These are phyloP conservation scores for Serranus cabrilla DNA, from an alignment of 2,797 vertebrate species.

Conservation along the genomic window DNA sequence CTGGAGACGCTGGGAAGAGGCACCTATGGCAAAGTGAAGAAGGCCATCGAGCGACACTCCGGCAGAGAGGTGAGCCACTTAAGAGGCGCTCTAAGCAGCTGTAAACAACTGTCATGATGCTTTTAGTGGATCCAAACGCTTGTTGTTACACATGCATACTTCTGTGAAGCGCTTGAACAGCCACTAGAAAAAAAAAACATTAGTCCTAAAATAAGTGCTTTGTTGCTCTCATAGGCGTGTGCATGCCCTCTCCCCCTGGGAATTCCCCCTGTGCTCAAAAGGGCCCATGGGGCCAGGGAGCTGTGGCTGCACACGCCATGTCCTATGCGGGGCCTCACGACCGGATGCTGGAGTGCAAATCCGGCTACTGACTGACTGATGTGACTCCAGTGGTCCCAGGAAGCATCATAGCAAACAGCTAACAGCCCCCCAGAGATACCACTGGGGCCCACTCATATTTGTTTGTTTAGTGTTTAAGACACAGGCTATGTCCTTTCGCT, in stretches of 20 bases:
- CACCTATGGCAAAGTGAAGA: slow-evolving; percentile 98
- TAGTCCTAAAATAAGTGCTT: slow-evolving; percentile 46
- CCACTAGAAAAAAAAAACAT: slow-evolving; percentile 26
- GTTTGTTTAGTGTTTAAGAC: not conserved
- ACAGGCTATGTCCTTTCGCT: not conserved
- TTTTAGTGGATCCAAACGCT: slow-evolving; percentile 6
- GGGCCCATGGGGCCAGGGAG: slow-evolving; percentile 60
- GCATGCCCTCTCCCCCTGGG: slow-evolving; percentile 61
- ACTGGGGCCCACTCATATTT: not conserved
- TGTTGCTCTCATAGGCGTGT: slow-evolving; percentile 61
- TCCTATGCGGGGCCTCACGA: slow-evolving; percentile 64
- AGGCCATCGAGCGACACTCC: slow-evolving; percentile 95
- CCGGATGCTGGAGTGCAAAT: slow-evolving; percentile 77
- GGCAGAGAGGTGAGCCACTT: slow-evolving; percentile 94
- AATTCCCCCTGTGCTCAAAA: slow-evolving; percentile 57
- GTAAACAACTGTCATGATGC: slow-evolving; percentile 33
- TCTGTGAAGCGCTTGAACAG: not conserved
- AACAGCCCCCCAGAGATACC: slow-evolving; percentile 39
- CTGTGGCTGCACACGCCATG: slow-evolving; percentile 71
- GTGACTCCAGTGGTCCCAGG: slow-evolving; percentile 54
- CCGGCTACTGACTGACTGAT: slow-evolving; percentile 72
- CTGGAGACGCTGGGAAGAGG: slow-evolving; percentile 97
- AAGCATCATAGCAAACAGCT: slow-evolving; percentile 49
- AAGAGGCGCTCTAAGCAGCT: slow-evolving; percentile 9
- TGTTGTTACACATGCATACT: not conserved